A percentile compares a stretch with the other conserved stretches of the same genome.
Conservation (phyloP, 2,797 vertebrate species). For the Oryzias sinensis region DNA sequence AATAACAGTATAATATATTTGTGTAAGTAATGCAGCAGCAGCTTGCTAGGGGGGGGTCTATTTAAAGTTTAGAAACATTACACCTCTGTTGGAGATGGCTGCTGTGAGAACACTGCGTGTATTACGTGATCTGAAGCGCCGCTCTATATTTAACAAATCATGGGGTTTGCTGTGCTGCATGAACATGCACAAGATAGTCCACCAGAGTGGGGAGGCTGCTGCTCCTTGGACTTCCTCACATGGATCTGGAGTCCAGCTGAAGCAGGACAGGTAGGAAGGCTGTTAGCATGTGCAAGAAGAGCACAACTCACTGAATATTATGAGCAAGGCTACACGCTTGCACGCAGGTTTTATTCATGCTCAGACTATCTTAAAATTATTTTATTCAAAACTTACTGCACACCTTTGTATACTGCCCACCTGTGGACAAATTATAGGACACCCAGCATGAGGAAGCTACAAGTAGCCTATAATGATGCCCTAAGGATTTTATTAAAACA, state of each 20-base stretch:
- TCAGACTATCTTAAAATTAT: too few relatives aligned
- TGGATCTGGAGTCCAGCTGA: conserved; percentile 32
- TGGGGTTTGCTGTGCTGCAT: conserved; percentile 48
- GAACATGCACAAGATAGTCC: conserved; percentile 44
- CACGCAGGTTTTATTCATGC: too few relatives aligned
- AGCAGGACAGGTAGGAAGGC: conserved; percentile 64
- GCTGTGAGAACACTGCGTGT: conserved; percentile 50
- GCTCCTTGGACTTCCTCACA: conserved; percentile 31
- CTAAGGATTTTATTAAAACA: too few relatives aligned
- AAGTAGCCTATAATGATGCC: too few relatives aligned
- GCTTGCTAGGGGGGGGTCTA: conserved; percentile 51
- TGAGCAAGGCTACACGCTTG: too few relatives aligned
- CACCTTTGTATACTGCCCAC: too few relatives aligned
- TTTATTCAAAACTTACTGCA: too few relatives aligned
- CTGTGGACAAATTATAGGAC: too few relatives aligned
- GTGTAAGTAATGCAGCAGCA: conserved; percentile 14
- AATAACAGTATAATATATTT: conserved; percentile 1
- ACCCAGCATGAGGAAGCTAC: too few relatives aligned
- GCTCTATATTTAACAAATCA: conserved; percentile 82
- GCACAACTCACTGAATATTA: too few relatives aligned
- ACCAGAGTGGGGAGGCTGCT: conserved; percentile 49
- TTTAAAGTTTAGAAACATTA: conserved; percentile 71
- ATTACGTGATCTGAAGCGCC: conserved; percentile 74
- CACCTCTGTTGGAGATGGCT: conserved; percentile 61
- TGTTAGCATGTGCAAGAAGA: neutral